Conservation (phyloP, 2,888 invertebrate genomes). For the Muschampia plurimacula region DNA sequence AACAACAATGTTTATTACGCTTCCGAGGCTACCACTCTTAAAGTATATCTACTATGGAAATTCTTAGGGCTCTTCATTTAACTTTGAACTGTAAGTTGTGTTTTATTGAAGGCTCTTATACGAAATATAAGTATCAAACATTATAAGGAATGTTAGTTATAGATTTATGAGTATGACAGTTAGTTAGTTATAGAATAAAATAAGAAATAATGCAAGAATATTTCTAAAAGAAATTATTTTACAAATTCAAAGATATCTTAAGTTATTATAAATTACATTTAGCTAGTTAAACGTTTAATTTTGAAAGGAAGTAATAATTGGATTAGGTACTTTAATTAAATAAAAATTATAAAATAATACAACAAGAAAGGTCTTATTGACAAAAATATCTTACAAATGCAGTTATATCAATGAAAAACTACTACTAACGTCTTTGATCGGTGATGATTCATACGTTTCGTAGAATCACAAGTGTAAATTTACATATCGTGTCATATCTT, state of each 20-base stretch:
- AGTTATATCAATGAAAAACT: slow-evolving; percentile 46
- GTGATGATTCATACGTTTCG: slow-evolving; percentile 58
- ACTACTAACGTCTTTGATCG: slow-evolving; percentile 57
- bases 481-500: slow-evolving; percentile 25
- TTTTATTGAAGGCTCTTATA: neutral
- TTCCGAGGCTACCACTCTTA: slow-evolving; percentile 43
- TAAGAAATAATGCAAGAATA: too few relatives aligned
- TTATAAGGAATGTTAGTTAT: too few relatives aligned
- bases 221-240: too few relatives aligned
- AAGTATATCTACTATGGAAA: slow-evolving; percentile 29
- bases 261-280: too few relatives aligned
- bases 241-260: neutral
- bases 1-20: slow-evolving; percentile 47
- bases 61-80: slow-evolving; percentile 11
- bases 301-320: too few relatives aligned
- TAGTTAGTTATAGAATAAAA: neutral
- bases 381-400: neutral
- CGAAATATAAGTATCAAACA: too few relatives aligned
- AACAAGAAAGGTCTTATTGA: neutral
- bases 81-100: neutral
- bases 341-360: too few relatives aligned
- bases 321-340: too few relatives aligned
- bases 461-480: slow-evolving; percentile 22
- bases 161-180: too few relatives aligned
- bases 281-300: too few relatives aligned